These are phyloP conservation scores for Orussus abietinus DNA, from an alignment of 1,140 invertebrate genomes.

Conservation along the genomic window DNA sequence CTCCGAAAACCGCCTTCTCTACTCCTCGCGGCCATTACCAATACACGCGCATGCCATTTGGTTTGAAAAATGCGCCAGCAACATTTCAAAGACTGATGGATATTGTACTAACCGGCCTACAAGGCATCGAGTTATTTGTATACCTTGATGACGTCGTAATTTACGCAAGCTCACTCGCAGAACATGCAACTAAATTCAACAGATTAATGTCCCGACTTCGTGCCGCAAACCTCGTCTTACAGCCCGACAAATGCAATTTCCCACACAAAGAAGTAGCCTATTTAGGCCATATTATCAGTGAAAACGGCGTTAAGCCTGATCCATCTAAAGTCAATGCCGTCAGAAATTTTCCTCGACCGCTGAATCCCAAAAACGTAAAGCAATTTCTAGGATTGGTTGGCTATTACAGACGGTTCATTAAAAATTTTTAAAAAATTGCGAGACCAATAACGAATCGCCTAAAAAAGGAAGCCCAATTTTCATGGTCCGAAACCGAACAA, in stretches of 20 bases:
- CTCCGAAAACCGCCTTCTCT: conserved; percentile 40
- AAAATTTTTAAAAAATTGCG: conserved; percentile 21
- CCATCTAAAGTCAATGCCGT: conserved; percentile 22
- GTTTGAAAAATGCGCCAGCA: conserved; percentile 21
- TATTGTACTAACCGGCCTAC: conserved; percentile 13
- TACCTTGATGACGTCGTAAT: conserved; percentile 40
- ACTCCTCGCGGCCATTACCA: conserved; percentile 24
- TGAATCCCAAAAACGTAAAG: conserved; percentile 13
- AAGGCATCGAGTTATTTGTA: conserved; percentile 28
- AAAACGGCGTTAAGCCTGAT: conserved; percentile 20
- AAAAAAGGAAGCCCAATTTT: conserved; percentile 19
- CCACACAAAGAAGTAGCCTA: conserved; percentile 19
- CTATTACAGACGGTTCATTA: conserved; percentile 29
- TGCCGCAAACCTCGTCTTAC: conserved; percentile 21
- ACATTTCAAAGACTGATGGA: conserved; percentile 37
- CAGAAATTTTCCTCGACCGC: conserved; percentile 21
- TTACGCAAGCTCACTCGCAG: conserved; percentile 25
- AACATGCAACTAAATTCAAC: conserved; percentile 13
- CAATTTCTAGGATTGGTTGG: conserved; percentile 29
- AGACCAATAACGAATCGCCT: conserved; percentile 25
- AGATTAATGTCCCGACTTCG: conserved; percentile 16
- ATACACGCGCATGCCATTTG: conserved; percentile 24
- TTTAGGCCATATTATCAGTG: conserved; percentile 25
- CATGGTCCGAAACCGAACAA: conserved; percentile 14
- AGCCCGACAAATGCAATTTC: conserved; percentile 33